These are phyloP conservation scores for Salmo trutta DNA, from an alignment of 2,797 vertebrate species.

Conservation along the genomic window DNA sequence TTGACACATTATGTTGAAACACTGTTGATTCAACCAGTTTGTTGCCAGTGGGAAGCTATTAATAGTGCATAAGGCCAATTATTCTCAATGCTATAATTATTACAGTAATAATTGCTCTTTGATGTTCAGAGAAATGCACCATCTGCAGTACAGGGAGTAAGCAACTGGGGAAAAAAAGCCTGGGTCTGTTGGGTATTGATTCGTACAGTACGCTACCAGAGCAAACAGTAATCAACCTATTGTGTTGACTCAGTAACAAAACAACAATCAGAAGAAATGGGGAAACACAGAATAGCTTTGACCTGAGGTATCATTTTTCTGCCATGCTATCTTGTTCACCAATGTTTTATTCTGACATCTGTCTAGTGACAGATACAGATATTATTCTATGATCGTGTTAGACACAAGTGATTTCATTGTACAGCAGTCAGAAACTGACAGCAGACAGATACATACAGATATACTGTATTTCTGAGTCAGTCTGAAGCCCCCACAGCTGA, in stretches of 20 bases:
- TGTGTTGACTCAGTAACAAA: background rate
- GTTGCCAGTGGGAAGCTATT: slow-evolving; percentile 30
- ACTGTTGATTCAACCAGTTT: too few relatives aligned
- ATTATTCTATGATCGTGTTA: slow-evolving; percentile 30
- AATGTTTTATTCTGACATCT: slow-evolving; percentile 43
- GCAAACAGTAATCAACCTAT: background rate
- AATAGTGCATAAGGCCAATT: slow-evolving; percentile 62
- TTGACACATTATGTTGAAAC: too few relatives aligned
- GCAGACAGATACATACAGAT: slow-evolving; percentile 33
- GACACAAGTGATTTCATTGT: slow-evolving; percentile 50
- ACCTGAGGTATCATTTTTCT: background rate
- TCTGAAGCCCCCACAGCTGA: slow-evolving; percentile 36
- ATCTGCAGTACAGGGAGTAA: slow-evolving; percentile 47
- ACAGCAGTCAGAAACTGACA: slow-evolving; percentile 49
- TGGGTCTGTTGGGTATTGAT: slow-evolving; percentile 16
- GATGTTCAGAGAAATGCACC: slow-evolving; percentile 51
- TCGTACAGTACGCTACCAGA: background rate
- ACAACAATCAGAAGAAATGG: background rate
- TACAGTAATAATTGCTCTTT: slow-evolving; percentile 63
- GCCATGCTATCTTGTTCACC: slow-evolving; percentile 17
- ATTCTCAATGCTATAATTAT: slow-evolving; percentile 48
- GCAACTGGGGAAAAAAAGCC: slow-evolving; percentile 27
- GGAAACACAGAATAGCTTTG: background rate
- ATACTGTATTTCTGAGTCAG: slow-evolving; percentile 48
- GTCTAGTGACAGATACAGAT: slow-evolving; percentile 62